Percentiles rank a stretch among this genome's conserved stretches.
Conservation (phyloP, 2,797 vertebrate genomes). For the Fundulus diaphanus region DNA sequence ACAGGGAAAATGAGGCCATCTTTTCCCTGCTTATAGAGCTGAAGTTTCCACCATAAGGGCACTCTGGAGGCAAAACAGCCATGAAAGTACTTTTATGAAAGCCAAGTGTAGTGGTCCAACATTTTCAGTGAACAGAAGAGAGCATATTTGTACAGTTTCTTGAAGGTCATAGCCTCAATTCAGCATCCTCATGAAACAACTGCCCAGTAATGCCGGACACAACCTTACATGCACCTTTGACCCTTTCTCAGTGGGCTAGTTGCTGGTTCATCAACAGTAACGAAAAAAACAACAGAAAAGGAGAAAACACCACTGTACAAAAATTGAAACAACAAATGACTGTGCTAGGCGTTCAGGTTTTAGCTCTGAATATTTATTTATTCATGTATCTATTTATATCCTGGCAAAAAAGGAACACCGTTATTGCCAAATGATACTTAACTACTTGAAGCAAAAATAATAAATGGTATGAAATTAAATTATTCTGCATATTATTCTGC, state of each 20-base stretch:
- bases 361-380: background rate
- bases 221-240: slow-evolving; percentile 6
- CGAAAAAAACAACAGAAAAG: background rate
- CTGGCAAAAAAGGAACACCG: background rate
- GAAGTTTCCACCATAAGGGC: slow-evolving; percentile 24
- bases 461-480: background rate
- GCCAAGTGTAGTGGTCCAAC: background rate
- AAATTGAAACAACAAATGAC: background rate
- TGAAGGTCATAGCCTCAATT: slow-evolving; percentile 14
- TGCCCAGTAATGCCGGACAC: slow-evolving; percentile 7
- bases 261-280: slow-evolving; percentile 15
- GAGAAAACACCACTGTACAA: slow-evolving; percentile 17
- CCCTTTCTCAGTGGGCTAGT: slow-evolving; percentile 1
- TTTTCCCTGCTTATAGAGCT: slow-evolving; percentile 28
- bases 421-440: background rate
- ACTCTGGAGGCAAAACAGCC: slow-evolving; percentile 19
- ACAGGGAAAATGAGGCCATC: slow-evolving; percentile 36
- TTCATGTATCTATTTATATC: background rate
- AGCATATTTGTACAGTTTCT: slow-evolving; percentile 17
- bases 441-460: background rate
- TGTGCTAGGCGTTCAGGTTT: background rate
- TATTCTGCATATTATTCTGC: no score
- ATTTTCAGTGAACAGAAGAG: background rate
- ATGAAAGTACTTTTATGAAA: slow-evolving; percentile 7
- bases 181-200: slow-evolving; percentile 11